Base-by-base conservation (phyloP, 2,113 vertebrate species). In the Corydoras maculifer region DNA sequence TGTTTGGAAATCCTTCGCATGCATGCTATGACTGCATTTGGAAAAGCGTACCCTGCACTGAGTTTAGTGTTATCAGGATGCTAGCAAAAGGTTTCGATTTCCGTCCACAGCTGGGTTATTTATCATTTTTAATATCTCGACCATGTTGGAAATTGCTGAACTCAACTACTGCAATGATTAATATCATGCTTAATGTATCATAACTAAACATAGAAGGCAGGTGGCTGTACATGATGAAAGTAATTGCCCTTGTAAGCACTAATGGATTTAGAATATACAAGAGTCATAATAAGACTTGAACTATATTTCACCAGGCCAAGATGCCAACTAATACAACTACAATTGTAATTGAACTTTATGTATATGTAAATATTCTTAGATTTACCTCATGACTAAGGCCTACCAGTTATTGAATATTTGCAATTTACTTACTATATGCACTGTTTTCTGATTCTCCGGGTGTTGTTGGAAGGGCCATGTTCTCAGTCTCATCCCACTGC, bases 1-100 rank as follows among this genome's bases (percentile, higher is more conserved):
- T 86, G 85, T 83, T 81, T 79, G 75, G 83, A 83, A 83, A 81
- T 82, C 81, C 82, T 86, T 88, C 86, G 86, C 87, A 82, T 84
- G 83, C 82, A 84, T 86, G 82, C 82, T 81, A 75, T 81, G 82
- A 75, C 74, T 65, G 75, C 77, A 70, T 80, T 84, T 86, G 83
- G 78, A 87, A 86, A 85, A 78, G 82, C 15, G 55, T 51, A 43
- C 62, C 58, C 43, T 74, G 48, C 30, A 60, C 51, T 55, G 66
- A 74, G 15, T 30, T 53, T 59, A 68, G 51, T 29, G 58, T 77
- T 68, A 78, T 78, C 68, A 64, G 48, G 31, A 68, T 69, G 58
- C 59, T 30, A 70, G 62, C 63, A 59, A 71, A 59, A 58, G 18
- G 64, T 76, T 71, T 76, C 63, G 31, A 68, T 65, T 66, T 71